Conservation (phyloP, 2,888 invertebrate species). For the Clistopyga incitator region DNA sequence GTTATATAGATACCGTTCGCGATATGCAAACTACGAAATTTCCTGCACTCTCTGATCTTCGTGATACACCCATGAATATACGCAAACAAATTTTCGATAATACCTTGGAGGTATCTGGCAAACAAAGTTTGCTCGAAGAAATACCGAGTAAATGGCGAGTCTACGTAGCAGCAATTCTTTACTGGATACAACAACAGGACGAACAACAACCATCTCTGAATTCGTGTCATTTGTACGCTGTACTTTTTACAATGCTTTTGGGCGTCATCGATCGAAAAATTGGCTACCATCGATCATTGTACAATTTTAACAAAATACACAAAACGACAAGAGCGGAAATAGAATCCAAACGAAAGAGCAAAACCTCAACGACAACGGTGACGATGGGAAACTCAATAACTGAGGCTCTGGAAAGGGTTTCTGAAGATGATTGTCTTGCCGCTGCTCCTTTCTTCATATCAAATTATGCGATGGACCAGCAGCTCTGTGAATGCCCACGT, state of each 20-base stretch:
- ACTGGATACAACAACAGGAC: constrained; percentile 86
- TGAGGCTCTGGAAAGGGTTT: constrained; percentile 85
- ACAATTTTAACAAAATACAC: constrained; percentile 85
- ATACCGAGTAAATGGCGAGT: constrained; percentile 87
- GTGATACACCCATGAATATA: constrained; percentile 72
- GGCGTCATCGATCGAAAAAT: constrained; percentile 87
- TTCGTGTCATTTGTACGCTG: constrained; percentile 85
- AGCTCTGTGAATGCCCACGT: constrained; percentile 85
- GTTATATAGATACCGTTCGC: not conserved
- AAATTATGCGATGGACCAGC: constrained; percentile 87
- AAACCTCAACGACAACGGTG: not conserved
- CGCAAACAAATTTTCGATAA: constrained; percentile 84
- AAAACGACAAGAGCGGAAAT: constrained; percentile 83
- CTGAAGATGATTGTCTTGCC: constrained; percentile 86
- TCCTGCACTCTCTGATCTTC: constrained; percentile 81
- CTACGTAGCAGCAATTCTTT: constrained; percentile 86
- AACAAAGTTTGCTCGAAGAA: constrained; percentile 81
- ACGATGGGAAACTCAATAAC: constrained; percentile 74
- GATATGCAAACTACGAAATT: constrained; percentile 64
- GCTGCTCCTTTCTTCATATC: constrained; percentile 86
- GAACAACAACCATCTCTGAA: constrained; percentile 81
- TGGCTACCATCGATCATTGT: constrained; percentile 85
- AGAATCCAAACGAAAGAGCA: constrained; percentile 45
- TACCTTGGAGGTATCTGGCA: constrained; percentile 84
- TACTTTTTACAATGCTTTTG: constrained; percentile 87